Evolutionary conservation across 2,113 vertebrate genomes (phyloP).

Genomic region (Girardinichthys multiradiatus): DNA sequence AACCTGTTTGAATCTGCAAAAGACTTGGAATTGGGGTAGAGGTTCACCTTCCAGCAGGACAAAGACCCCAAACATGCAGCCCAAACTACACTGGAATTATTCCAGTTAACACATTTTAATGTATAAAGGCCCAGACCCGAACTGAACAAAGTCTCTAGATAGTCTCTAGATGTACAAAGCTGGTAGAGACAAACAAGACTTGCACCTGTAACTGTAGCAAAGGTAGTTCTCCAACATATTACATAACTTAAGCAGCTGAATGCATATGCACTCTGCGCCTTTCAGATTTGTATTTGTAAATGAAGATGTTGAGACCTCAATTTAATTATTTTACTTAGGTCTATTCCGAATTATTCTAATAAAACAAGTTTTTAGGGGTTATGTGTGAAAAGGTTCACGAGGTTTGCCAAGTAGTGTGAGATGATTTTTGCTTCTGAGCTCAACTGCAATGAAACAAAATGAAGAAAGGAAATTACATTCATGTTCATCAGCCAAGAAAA

Average conservation of each 20-base stretch:
- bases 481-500: too few relatives aligned
- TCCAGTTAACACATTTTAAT: not conserved
- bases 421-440: too few relatives aligned
- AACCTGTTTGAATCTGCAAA: too few relatives aligned
- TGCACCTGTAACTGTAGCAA: too few relatives aligned
- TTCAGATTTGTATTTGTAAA: not conserved
- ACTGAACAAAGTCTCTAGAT: not conserved
- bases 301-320: not conserved
- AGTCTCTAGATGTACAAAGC: not conserved
- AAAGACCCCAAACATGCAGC: not conserved
- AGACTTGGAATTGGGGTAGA: not conserved
- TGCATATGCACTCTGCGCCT: too few relatives aligned
- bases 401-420: too few relatives aligned
- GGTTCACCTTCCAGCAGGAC: not conserved
- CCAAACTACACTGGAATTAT: not conserved
- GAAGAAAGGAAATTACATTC: too few relatives aligned
- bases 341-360: too few relatives aligned
- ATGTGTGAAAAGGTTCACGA: too few relatives aligned
- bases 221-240: not conserved
- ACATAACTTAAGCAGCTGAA: not conserved
- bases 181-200: not conserved
- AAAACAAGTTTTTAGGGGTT: too few relatives aligned
- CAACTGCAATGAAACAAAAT: too few relatives aligned
- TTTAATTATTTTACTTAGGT: not conserved
- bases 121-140: not conserved